Percentiles rank a stretch among this genome's conserved stretches.
These are phyloP conservation scores for Australoheros scitulus DNA, from an alignment of 2,113 vertebrate species.

Conservation along the genomic window DNA sequence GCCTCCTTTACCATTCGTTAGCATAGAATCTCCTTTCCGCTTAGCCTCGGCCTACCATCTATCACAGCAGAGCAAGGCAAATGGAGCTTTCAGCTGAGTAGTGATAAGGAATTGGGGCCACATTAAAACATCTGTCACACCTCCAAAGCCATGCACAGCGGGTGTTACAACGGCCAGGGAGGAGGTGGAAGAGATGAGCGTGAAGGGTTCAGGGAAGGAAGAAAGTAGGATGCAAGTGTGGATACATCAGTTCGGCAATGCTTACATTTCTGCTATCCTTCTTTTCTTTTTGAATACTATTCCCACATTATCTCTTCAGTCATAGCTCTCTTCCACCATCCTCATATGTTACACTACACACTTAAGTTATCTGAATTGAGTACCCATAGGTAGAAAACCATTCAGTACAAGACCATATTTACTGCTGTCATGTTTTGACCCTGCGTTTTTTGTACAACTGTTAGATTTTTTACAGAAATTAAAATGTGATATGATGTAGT, in stretches of 20 bases:
- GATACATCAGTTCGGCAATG: background rate
- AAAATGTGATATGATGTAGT: background rate
- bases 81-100: conserved; percentile 69
- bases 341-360: background rate
- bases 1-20: conserved; percentile 53
- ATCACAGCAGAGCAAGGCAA: conserved; percentile 63
- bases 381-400: background rate
- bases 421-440: background rate
- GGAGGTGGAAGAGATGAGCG: background rate
- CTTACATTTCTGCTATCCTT: background rate
- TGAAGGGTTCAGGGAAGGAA: background rate
- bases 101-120: conserved; percentile 70
- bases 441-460: background rate
- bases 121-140: conserved; percentile 73
- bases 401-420: background rate
- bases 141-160: conserved; percentile 19
- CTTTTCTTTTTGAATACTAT: background rate
- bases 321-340: background rate
- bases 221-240: background rate
- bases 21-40: conserved; percentile 33
- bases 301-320: background rate
- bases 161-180: background rate
- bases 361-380: background rate
- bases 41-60: conserved; percentile 50
- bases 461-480: no score